Evolutionary conservation across 2,797 vertebrate genomes (phyloP), one percentile per base, ranked within the genome.

Genomic region (Tadarida brasiliensis): DNA sequence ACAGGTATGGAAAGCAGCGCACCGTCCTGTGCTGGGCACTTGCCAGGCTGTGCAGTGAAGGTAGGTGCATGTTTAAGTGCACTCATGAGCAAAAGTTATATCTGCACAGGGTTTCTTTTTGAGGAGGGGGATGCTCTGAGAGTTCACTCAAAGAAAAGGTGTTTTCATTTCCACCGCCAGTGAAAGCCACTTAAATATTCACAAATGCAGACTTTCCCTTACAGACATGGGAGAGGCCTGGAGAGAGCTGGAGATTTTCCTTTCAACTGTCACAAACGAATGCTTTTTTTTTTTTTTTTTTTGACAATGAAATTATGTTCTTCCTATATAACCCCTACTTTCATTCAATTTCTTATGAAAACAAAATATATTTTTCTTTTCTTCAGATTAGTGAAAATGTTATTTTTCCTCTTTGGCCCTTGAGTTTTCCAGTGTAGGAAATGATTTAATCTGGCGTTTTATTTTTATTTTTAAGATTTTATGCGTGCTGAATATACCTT

Each of bases 331-430:
- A 84, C 11, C 63, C 49, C 35, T n/a, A 84, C 61, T 84, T 80
- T 39, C 47, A 65, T 92, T 71, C 73, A 24, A 39, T 65, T 86
- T 82, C 84, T 84, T 76, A 47, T 65, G n/a, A 91, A 88, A 85
- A 51, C 26, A 49, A 19, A 78, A 47, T 85, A 16, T 77, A 80
- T 28, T 61, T 82, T 87, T 87, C n/a, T 70, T 78, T 91, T 71
- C 68, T 90, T 81, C 80, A 82, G 82, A 51, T 71, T 87, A 57
- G 68, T 91, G 44, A 93, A 71, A 85, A 56, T 91, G 19, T 77
- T 84, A 19, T 59, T 92, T 94, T 19, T 49, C n/a, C 17, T 86
- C 61, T 81, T 87, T 89, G 68, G 26, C 7, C 44, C 8, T 56
- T 51, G 70, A 90, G 47, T 94, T 82, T 71, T 67, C 49, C 82